A percentile compares a stretch with the other conserved stretches of the same genome.
Evolutionary conservation across 2,888 invertebrate species (phyloP).

Genomic region (Aspidiotus destructor): DNA sequence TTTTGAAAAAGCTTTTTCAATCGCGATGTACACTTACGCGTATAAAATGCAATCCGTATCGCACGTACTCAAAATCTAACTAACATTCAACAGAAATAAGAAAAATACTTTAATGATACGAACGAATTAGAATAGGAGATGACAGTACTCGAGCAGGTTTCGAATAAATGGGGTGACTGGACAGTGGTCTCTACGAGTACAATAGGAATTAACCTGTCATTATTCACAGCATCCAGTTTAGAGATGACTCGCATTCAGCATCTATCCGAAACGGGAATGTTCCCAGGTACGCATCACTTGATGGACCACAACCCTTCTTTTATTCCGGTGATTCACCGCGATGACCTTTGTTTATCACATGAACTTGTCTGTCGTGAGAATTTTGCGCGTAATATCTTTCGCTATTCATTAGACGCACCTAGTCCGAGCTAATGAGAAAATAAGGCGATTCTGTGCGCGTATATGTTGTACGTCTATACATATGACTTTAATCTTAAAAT

Average conservation of each 20-base stretch:
- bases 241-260: slow-evolving; percentile 20
- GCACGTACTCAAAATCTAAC: too few relatives aligned
- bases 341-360: background rate
- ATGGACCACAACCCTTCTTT: slow-evolving; percentile 11
- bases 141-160: too few relatives aligned
- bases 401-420: too few relatives aligned
- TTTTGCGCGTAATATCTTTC: background rate
- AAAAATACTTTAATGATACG: too few relatives aligned
- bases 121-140: too few relatives aligned
- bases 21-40: too few relatives aligned
- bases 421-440: background rate
- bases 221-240: slow-evolving; percentile 13
- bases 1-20: too few relatives aligned
- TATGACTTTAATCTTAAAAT: too few relatives aligned
- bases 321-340: slow-evolving; percentile 1
- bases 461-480: too few relatives aligned
- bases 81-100: too few relatives aligned
- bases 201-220: slow-evolving; percentile 14
- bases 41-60: too few relatives aligned
- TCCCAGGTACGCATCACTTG: slow-evolving; percentile 25
- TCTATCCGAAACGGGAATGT: slow-evolving; percentile 8
- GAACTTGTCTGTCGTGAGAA: slow-evolving; percentile 11
- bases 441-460: too few relatives aligned
- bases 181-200: slow-evolving; percentile 7
- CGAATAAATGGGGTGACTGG: slow-evolving; percentile 17